Base-by-base conservation (phyloP, 2,797 vertebrate genomes). In the Momotus momota region DNA sequence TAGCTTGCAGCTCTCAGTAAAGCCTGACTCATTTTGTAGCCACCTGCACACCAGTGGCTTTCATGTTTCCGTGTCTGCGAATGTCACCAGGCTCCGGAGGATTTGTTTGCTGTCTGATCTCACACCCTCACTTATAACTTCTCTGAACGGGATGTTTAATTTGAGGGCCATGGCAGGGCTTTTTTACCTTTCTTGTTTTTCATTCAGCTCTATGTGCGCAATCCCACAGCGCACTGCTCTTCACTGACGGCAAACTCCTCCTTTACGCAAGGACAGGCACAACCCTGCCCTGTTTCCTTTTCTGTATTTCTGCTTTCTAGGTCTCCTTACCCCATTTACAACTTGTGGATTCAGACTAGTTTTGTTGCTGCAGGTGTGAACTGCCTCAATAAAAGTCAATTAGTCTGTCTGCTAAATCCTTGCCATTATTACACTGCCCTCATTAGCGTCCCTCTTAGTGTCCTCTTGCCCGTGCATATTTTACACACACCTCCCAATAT, bases 251-350 rank as follows among this genome's bases (percentile, higher is more conserved):
- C 69, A 65, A 52, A 43, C 33, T 75, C 46, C 46, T 57, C 46
- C 0, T 0, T 84, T 69, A 54, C 0, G 0, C 38, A 81, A 90
- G 41, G 55, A 82, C 41, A 54, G 65, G 35, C 41, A 38, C 38
- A 80, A 52, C 38, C 41, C 79, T 62, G 90, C 45, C 65, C 81
- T 8, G 13, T 15, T 97, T 91, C 90, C 80, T 86, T 84, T 83
- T 86, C 90, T 84, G 54, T 41, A 25, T 73, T 93, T 84, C 79
- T 94, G 90, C 88, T 92, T 96, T 92, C 94, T 74, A 94, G 79
- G 75, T 89, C 95, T 96, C 92, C 62, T 64, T 26, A 58, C 38
- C 17, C 64, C 84, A 13, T 48, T 8, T 8, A 48, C 14, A 51
- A 10, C 51, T 13, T 12, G 4, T 6, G 19, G 55, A 41, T 85